Base-by-base conservation (phyloP, 2,888 invertebrate species). In the Dicranocentrus wangi region DNA sequence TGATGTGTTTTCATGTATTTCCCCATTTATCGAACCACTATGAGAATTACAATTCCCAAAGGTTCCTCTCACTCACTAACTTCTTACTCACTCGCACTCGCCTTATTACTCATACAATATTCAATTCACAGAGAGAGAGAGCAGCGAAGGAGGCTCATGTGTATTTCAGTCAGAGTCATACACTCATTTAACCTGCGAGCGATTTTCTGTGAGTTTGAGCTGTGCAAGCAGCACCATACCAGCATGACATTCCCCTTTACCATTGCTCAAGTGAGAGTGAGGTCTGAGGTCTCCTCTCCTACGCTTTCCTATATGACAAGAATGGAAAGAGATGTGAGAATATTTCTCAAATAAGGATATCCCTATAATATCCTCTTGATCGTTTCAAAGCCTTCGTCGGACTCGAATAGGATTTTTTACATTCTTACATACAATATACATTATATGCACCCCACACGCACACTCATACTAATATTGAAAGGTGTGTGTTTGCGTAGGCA, bases 301-400 rank as follows among this genome's bases (percentile, higher is more conserved):
- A 7, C 39, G 13, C 39, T 8, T 7, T 39, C n/a, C n/a, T n/a
- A n/a, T n/a, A n/a, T n/a, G n/a, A n/a, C n/a, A n/a, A n/a, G n/a
- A n/a, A n/a, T n/a, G n/a, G 39, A 39, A 39, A 39, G 13, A 8
- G n/a, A 51, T 51, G 51, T 51, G 51, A 17, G 51, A 51, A 51
- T 21, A 28, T 28, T 69, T 19, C 21, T 51, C 53, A 69, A 69
- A 69, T 55, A 69, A 69, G 69, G 69, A 69, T 69, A 69, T 69
- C 55, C 69, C 69, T 7, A 53, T 53, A 43, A 69, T 51, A n/a
- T 51, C 51, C 51, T 51, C 51, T 17, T n/a, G n/a, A n/a, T n/a
- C n/a, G n/a, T n/a, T n/a, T n/a, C n/a, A n/a, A n/a, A n/a, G n/a
- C n/a, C n/a, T n/a, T n/a, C n/a, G n/a, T n/a, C n/a, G n/a, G n/a